phyloP scores from a whole-genome alignment of 2,113 vertebrate species.

The Pluvianellus socialis region DNA sequence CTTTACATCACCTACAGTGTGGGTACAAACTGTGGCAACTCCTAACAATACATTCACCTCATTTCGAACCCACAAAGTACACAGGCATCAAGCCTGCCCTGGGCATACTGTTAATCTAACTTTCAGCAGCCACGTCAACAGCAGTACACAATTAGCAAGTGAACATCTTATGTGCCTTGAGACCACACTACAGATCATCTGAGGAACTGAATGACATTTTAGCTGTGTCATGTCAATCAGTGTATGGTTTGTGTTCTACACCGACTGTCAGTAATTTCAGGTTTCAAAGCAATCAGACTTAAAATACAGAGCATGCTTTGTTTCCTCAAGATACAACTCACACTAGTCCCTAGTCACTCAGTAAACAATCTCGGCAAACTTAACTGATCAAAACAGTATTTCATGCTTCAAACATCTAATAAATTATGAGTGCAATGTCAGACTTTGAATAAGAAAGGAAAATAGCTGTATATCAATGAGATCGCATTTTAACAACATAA shows the following conservation, averaged over 20 bases:
- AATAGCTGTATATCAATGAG: neutral
- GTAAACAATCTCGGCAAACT: neutral
- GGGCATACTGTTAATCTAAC: neutral
- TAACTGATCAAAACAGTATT: neutral
- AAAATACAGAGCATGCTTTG: neutral
- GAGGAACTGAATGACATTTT: neutral
- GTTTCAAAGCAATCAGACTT: neutral
- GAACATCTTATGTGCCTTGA: neutral
- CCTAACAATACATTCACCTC: neutral
- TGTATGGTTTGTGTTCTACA: neutral
- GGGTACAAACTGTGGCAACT: neutral
- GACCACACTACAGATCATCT: neutral
- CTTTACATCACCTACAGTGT: neutral
- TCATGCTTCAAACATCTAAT: neutral
- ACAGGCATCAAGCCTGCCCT: neutral
- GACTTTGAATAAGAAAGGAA: neutral
- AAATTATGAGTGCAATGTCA: neutral
- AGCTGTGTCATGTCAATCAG: neutral
- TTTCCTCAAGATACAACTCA: neutral
- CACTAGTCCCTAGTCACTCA: neutral
- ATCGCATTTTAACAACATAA: neutral
- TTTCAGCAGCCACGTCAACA: neutral
- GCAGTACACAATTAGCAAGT: neutral
- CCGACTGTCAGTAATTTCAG: neutral
- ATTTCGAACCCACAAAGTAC: neutral